Conservation (phyloP, 2,888 invertebrate species). For the Eilema sororculum region DNA sequence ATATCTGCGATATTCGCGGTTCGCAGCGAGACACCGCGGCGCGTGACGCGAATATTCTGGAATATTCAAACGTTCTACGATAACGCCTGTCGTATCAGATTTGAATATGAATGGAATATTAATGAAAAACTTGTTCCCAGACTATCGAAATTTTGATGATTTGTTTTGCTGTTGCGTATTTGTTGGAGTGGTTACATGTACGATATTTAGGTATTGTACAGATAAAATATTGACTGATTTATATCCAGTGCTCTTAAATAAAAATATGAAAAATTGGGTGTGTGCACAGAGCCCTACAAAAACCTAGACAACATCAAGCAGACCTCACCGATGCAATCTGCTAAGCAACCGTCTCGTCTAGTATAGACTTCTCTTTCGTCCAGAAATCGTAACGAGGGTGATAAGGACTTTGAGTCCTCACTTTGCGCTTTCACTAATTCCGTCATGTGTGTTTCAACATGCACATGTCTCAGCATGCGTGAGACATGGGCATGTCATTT, state of each 20-base stretch:
- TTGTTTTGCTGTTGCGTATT: slow-evolving; percentile 56
- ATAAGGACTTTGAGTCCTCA: no score
- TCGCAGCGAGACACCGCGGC: slow-evolving; percentile 55
- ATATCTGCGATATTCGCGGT: slow-evolving; percentile 69
- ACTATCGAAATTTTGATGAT: slow-evolving; percentile 63
- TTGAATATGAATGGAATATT: slow-evolving; percentile 85
- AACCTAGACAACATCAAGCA: no score
- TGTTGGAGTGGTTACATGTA: background rate
- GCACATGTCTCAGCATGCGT: no score
- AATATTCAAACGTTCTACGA: slow-evolving; percentile 52
- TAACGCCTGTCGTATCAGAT: slow-evolving; percentile 80
- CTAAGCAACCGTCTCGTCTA: no score
- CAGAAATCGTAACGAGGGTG: no score
- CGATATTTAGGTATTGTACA: background rate
- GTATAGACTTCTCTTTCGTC: no score
- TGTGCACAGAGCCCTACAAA: no score
- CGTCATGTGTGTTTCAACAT: no score
- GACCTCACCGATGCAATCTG: no score
- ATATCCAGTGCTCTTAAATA: background rate
- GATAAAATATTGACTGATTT: background rate
- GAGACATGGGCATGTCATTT: no score
- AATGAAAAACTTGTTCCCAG: slow-evolving; percentile 78
- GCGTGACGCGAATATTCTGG: slow-evolving; percentile 76
- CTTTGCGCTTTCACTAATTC: no score
- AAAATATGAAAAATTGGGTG: no score